Percentiles rank a stretch among this genome's conserved stretches.
These are phyloP conservation scores for Pyrrhura leucotis DNA, from an alignment of 2,797 vertebrate species.

Conservation along the genomic window DNA sequence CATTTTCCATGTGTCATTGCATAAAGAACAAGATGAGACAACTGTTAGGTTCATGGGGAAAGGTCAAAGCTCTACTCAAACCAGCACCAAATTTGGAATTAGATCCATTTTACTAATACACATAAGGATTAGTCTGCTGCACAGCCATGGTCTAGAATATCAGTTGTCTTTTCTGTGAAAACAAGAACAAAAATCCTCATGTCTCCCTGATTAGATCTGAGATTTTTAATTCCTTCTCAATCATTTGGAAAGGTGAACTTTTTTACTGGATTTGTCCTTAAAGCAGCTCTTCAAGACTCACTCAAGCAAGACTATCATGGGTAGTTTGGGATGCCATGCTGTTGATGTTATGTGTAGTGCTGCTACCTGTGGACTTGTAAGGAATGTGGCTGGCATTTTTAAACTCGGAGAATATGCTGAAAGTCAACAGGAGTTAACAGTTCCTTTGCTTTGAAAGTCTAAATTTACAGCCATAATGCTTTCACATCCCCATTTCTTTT, in stretches of 20 bases:
- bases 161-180: background rate
- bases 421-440: background rate
- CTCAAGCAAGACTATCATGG: background rate
- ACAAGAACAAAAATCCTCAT: accelerated
- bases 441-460: background rate
- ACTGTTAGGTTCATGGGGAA: background rate
- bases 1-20: background rate
- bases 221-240: background rate
- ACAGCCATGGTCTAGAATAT: background rate
- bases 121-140: background rate
- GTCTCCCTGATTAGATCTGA: background rate
- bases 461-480: background rate
- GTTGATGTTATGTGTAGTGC: background rate
- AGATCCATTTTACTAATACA: background rate
- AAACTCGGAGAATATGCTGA: background rate
- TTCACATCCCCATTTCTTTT: background rate
- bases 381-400: background rate
- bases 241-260: background rate
- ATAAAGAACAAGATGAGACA: background rate
- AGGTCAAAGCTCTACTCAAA: background rate
- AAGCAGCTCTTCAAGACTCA: background rate
- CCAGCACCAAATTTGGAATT: background rate
- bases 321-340: background rate
- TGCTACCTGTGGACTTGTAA: background rate
- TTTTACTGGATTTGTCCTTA: background rate